Conservation (phyloP, 2,888 invertebrate species). For the Chrysopilus asiliformis region DNA sequence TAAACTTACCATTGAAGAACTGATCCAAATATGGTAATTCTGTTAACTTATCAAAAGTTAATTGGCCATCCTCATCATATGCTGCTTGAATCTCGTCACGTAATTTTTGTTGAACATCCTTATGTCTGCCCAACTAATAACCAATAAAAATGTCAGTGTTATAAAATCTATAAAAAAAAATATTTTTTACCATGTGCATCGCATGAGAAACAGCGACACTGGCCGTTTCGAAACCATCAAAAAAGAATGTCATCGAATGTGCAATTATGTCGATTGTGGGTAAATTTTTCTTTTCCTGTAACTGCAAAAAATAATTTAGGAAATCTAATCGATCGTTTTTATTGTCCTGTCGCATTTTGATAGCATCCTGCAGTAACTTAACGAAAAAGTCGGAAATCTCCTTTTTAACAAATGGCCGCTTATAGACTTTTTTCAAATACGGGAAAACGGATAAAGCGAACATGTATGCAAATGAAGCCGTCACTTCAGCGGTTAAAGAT, state of each 20-base stretch:
- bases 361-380: constrained; percentile 21
- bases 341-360: constrained; percentile 20
- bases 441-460: constrained; percentile 22
- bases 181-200: constrained; percentile 22
- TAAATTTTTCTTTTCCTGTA: constrained; percentile 24
- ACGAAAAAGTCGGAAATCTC: constrained; percentile 44
- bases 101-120: constrained; percentile 21
- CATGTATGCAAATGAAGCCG: constrained; percentile 16
- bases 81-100: constrained; percentile 21
- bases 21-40: constrained; percentile 29
- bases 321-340: constrained; percentile 26
- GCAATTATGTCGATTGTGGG: constrained; percentile 19
- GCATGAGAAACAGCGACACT: constrained; percentile 22
- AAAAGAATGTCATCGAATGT: constrained; percentile 29
- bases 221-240: constrained; percentile 34
- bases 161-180: not conserved
- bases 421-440: constrained; percentile 17
- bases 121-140: constrained; percentile 21
- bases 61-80: constrained; percentile 13
- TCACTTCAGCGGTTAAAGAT: too few relatives aligned
- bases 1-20: constrained; percentile 25
- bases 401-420: constrained; percentile 21
- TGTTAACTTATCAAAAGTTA: constrained; percentile 25
- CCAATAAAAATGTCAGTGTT: not conserved
- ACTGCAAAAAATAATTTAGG: constrained; percentile 26